Base-by-base conservation (phyloP, 1,140 invertebrate genomes). In the Trichomalopsis sarcophagae region DNA sequence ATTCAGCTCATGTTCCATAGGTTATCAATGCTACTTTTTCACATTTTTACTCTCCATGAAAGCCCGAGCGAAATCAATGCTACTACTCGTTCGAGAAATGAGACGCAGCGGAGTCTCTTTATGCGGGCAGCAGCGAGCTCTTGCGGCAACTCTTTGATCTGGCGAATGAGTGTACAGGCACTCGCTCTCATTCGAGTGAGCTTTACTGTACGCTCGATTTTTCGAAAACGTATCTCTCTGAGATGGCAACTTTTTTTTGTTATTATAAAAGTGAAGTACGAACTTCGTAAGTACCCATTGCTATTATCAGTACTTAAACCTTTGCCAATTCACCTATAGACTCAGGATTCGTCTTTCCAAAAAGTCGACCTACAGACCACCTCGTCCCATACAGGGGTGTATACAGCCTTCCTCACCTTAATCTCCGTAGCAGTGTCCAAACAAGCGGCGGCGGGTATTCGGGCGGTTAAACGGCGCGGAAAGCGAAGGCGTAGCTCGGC, bases 131-230 rank as follows among this genome's bases (percentile, higher is more conserved):
- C 17, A 7, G 14, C 55, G 17, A 62, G 55, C 55, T 62, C 17
- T 62, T 62, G 27, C 27, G 55, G 55, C 55, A 21, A 62, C 55
- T 62, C 55, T 62, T 62, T 62, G 55, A 62, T 62, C 55, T 62
- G 55, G 5, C 21, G 55, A 62, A 62, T 62, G 55, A 62, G 55
- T 62, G 17, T 62, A n/a, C 55, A n/a, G 55, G 21, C 17, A 62
- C 55, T 62, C 55, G 21, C 21, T 62, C 21, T 62, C 55, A 21
- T 62, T 17, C 55, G 7, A 21, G 17, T 62, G 6, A 71, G 69
- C 69, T 71, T 71, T 33, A 62, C 55, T 71, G 13, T 71, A 30
- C 27, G 69, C 69, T 71, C 69, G 27, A 71, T 71, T 30, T 71
- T 71, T 71, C 69, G 33, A 71, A 14, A 71, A 30, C 17, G 69